Conservation (phyloP, 2,888 invertebrate genomes). For the Microchrysa polita region DNA sequence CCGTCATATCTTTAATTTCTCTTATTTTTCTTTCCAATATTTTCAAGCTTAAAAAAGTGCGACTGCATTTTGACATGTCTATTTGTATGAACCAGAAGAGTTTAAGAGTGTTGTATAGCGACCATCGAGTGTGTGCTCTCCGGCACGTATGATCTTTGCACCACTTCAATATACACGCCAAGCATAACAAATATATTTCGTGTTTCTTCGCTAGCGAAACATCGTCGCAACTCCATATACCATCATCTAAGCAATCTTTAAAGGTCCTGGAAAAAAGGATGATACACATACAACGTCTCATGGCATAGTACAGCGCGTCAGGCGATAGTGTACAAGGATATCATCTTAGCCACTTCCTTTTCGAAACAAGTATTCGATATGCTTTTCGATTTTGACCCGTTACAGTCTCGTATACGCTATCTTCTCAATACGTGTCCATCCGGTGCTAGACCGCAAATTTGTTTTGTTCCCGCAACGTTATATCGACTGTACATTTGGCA, state of each 20-base stretch:
- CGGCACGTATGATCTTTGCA: conserved; percentile 9
- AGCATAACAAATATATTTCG: conserved; percentile 15
- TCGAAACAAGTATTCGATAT: neutral
- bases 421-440: too few relatives aligned
- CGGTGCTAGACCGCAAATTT: neutral
- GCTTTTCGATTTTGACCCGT: neutral
- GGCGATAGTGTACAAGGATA: conserved; percentile 6
- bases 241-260: too few relatives aligned
- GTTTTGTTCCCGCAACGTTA: conserved; percentile 1
- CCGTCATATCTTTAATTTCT: too few relatives aligned
- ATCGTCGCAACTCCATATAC: too few relatives aligned
- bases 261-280: too few relatives aligned
- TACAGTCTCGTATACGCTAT: too few relatives aligned
- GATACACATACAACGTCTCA: neutral
- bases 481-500: conserved; percentile 8
- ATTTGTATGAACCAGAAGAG: conserved; percentile 1
- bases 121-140: too few relatives aligned
- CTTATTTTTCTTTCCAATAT: conserved; percentile 7
- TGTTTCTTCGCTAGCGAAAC: neutral
- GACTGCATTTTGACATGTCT: conserved; percentile 17
- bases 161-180: conserved; percentile 7
- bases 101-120: neutral
- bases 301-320: neutral
- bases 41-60: neutral
- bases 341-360: conserved; percentile 17